A percentile compares a stretch with the other conserved stretches of the same genome.
These are phyloP conservation scores for Mactromeris polynyma DNA, from an alignment of 2,888 invertebrate genomes.

Conservation along the genomic window DNA sequence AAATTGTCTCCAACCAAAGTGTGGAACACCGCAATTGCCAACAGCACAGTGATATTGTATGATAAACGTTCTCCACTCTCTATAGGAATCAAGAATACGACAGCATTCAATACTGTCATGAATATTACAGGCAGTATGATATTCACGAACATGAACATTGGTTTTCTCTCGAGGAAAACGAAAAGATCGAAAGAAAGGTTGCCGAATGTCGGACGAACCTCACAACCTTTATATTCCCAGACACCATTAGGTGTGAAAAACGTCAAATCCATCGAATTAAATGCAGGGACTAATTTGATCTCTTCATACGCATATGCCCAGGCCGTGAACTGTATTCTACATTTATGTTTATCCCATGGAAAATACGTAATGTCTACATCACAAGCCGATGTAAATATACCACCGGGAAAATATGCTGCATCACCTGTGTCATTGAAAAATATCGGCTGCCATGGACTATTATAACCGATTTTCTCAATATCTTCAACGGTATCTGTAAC, in stretches of 20 bases:
- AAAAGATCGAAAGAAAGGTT: not conserved
- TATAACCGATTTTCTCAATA: not conserved
- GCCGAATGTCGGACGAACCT: not conserved
- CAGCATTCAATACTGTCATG: not conserved
- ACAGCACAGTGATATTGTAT: not conserved
- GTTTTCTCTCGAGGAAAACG: not conserved
- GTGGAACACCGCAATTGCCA: not conserved
- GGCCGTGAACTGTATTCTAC: not conserved
- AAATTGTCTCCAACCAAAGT: not conserved
- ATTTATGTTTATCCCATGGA: conserved; percentile 12
- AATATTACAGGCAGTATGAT: not conserved
- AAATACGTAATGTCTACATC: not conserved
- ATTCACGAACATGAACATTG: not conserved
- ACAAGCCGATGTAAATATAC: not conserved
- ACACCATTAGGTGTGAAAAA: not conserved
- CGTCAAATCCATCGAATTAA: not conserved
- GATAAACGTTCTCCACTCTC: not conserved
- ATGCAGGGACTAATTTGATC: not conserved
- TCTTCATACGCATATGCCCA: not conserved
- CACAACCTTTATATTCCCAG: not conserved
- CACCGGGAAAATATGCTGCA: not conserved
- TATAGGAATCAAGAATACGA: not conserved
- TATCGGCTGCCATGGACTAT: not conserved
- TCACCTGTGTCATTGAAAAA: not conserved
- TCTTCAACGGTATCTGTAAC: not conserved